Evolutionary conservation across 2,797 vertebrate genomes (phyloP).

Genomic region (Aphelocoma californica): DNA sequence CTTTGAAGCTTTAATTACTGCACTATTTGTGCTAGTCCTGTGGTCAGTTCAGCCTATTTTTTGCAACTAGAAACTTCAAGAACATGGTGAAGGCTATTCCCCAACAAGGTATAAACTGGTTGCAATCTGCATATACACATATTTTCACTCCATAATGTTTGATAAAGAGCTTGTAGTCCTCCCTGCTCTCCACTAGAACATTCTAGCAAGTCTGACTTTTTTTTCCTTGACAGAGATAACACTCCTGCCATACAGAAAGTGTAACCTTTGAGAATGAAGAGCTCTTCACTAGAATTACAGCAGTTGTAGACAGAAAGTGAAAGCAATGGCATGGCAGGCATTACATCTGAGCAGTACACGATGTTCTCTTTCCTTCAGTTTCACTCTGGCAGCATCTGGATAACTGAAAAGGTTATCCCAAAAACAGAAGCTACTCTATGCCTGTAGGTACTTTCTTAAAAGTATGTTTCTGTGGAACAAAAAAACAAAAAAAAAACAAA

Average conservation of each 20-base stretch:
- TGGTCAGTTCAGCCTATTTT: not conserved
- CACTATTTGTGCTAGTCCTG: not conserved
- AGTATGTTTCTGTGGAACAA: not conserved
- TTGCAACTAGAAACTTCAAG: not conserved
- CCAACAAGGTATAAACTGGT: not conserved
- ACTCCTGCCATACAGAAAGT: not conserved
- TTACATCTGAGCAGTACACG: not conserved
- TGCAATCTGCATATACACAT: not conserved
- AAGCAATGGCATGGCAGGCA: slow-evolving; percentile 2
- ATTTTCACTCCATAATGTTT: not conserved
- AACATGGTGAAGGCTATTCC: not conserved
- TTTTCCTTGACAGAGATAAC: not conserved
- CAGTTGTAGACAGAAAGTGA: slow-evolving; percentile 65
- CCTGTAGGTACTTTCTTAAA: not conserved
- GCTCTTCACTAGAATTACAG: slow-evolving; percentile 6
- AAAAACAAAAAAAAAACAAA: not conserved
- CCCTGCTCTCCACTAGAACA: not conserved
- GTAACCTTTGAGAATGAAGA: slow-evolving; percentile 16
- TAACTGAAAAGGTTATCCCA: slow-evolving; percentile 1
- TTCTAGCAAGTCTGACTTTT: not conserved
- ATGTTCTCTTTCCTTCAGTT: slow-evolving; percentile 49
- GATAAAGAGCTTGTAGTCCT: not conserved
- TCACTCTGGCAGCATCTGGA: not conserved
- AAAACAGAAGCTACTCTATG: not conserved
- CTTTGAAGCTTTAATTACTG: not conserved